Percentiles rank a stretch among this genome's conserved stretches.
phyloP scores from a whole-genome alignment of 2,113 vertebrate genomes.

The Gallinago jamesoni region DNA sequence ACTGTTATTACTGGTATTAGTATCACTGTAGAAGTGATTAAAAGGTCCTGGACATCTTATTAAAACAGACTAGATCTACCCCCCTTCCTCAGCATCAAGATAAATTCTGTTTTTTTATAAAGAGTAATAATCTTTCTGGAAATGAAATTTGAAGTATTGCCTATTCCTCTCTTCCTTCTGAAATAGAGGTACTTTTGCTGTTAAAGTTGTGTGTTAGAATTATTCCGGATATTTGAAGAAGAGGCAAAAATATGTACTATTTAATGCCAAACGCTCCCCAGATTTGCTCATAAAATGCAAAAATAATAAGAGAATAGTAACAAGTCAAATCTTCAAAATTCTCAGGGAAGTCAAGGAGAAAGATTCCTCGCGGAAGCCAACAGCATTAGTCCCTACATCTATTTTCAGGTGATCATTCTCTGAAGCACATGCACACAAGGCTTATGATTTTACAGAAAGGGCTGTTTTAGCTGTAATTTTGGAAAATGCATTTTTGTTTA shows the following conservation, averaged over 20 bases:
- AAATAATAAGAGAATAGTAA: neutral
- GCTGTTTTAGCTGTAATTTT: neutral
- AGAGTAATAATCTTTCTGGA: neutral
- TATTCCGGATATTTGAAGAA: neutral
- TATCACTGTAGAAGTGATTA: slow-evolving; percentile 26
- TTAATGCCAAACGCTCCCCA: neutral
- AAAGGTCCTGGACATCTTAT: slow-evolving; percentile 9
- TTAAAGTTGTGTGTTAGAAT: neutral
- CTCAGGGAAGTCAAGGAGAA: neutral
- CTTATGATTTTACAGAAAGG: neutral
- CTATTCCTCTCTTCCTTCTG: neutral
- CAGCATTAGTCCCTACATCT: neutral
- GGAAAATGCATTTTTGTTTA: neutral
- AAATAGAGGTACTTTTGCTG: neutral
- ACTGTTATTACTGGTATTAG: slow-evolving; percentile 29
- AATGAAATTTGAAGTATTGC: neutral
- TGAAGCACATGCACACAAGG: neutral
- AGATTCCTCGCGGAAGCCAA: neutral
- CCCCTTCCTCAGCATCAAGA: neutral
- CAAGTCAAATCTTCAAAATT: neutral
- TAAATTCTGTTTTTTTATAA: neutral
- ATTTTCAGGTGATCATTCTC: neutral
- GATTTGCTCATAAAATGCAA: neutral
- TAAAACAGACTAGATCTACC: neutral
- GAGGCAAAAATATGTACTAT: neutral